Conservation (phyloP, 1,140 invertebrate genomes). For the Drosophila burlai region DNA sequence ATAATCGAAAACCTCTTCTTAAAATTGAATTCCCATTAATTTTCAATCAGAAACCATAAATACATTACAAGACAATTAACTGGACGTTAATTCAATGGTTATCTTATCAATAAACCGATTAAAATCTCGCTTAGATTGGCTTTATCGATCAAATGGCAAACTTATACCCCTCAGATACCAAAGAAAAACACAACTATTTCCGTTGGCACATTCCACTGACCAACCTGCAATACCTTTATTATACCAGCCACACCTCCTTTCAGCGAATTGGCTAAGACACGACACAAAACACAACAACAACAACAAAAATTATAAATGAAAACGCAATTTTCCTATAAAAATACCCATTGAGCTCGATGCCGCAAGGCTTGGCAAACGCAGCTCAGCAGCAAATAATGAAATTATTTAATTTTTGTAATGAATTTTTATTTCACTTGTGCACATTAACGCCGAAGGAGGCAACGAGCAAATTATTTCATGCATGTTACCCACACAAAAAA, state of each 20-base stretch:
- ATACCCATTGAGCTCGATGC: slow-evolving; percentile 53
- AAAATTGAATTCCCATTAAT: not conserved
- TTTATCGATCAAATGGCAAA: slow-evolving; percentile 8
- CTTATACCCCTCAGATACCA: not conserved
- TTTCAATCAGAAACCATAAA: not conserved
- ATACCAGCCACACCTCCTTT: slow-evolving; percentile 27
- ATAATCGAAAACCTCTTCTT: too few species aligned
- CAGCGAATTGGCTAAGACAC: slow-evolving; percentile 17
- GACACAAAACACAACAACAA: not conserved
- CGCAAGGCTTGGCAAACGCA: slow-evolving; percentile 59
- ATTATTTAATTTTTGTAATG: slow-evolving; percentile 65
- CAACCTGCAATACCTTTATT: slow-evolving; percentile 21
- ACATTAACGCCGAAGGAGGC: slow-evolving; percentile 63
- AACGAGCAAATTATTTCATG: slow-evolving; percentile 28
- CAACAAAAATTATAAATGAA: slow-evolving; percentile 56
- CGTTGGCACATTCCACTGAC: slow-evolving; percentile 9
- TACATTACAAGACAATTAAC: slow-evolving; percentile 6
- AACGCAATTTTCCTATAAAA: slow-evolving; percentile 83
- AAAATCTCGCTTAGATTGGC: slow-evolving; percentile 18
- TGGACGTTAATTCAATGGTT: not conserved
- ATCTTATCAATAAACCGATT: slow-evolving; percentile 27
- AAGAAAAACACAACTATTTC: slow-evolving; percentile 4
- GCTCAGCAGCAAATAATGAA: slow-evolving; percentile 53
- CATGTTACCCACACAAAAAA: slow-evolving; percentile 47
- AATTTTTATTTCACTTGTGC: slow-evolving; percentile 44